Evolutionary conservation across 1,140 invertebrate genomes (phyloP).

Genomic region (Scaptomyza graminum): DNA sequence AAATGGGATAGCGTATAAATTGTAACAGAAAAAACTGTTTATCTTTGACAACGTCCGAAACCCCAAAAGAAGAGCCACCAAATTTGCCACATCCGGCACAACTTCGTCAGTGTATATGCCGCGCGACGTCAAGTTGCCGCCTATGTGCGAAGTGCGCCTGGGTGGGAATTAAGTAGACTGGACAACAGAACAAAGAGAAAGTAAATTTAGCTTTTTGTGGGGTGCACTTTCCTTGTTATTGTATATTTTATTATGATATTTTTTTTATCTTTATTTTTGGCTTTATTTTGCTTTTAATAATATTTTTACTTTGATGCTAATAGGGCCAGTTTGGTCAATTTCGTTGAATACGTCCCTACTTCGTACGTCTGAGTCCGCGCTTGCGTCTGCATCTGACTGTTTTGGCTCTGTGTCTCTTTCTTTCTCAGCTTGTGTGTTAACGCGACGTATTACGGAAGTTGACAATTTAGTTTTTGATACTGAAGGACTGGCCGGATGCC

Average conservation of each 20-base stretch:
- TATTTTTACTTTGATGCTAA: constrained; percentile 77
- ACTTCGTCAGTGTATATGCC: constrained; percentile 52
- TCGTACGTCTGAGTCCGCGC: not conserved
- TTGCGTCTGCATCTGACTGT: not conserved
- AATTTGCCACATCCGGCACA: constrained; percentile 78
- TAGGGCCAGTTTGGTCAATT: constrained; percentile 56
- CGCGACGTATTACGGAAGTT: constrained; percentile 74
- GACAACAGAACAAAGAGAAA: constrained; percentile 44
- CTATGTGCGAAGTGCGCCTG: constrained; percentile 66
- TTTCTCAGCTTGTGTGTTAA: constrained; percentile 38
- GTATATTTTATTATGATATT: constrained; percentile 28
- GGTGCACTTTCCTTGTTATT: constrained; percentile 2
- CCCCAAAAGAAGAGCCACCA: constrained; percentile 53
- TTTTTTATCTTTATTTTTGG: constrained; percentile 31
- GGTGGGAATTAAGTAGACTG: constrained; percentile 73
- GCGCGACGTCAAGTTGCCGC: constrained; percentile 40
- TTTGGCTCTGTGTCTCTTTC: not conserved
- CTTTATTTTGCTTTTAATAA: constrained; percentile 73
- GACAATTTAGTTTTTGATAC: constrained; percentile 82
- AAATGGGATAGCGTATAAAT: not conserved
- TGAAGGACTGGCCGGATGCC: constrained; percentile 42
- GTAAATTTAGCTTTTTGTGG: constrained; percentile 23
- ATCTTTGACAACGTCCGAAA: constrained; percentile 35
- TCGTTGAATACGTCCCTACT: not conserved
- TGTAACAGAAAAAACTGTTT: constrained; percentile 24